Evolutionary conservation across 2,113 vertebrate species (phyloP), one percentile per base, ranked within the genome.

Genomic region (Scortum barcoo): DNA sequence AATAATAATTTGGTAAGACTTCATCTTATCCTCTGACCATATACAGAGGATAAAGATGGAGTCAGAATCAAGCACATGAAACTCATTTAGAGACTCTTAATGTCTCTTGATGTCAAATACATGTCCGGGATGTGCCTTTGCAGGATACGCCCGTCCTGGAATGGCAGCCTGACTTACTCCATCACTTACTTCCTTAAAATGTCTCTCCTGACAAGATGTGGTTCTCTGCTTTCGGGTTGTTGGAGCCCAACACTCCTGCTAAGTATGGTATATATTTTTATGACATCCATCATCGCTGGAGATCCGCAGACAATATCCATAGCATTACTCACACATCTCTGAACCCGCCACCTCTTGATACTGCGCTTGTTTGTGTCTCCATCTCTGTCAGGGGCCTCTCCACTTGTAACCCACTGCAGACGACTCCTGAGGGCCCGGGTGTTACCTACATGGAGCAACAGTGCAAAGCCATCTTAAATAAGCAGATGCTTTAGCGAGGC

Each of bases 401-500:
- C 88, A 91, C 86, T 83, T 80, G 89, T 89, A 88, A 91, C 81
- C 85, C 88, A 46, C 72, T 67, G 84, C 78, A 82, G 85, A 90
- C 67, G 22, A 82, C 88, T 94, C 92, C 92, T 86, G 84, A 85
- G 92, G 93, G 91, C 91, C 91, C 85, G 60, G 83, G 83, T 91
- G 92, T 89, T 90, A 80, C 90, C 90, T 85, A 80, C 90, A 84
- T 7, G 76, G 79, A 89, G 80, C 88, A 85, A 71, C 58, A 30
- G 79, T 84, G 87, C 86, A 92, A 91, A 95, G 93, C 90, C 91
- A 88, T 93, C 93, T 92, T 93, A 94, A 95, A 94, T 93, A 94
- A 95, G 94, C 85, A 92, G 89, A 89, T 89, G 82, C 93, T 94
- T 94, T 97, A 97, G 97, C 96, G 86, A 95, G 96, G 96, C 95